Conservation (phyloP, 2,888 invertebrate species). For the Tanypteryx hageni region DNA sequence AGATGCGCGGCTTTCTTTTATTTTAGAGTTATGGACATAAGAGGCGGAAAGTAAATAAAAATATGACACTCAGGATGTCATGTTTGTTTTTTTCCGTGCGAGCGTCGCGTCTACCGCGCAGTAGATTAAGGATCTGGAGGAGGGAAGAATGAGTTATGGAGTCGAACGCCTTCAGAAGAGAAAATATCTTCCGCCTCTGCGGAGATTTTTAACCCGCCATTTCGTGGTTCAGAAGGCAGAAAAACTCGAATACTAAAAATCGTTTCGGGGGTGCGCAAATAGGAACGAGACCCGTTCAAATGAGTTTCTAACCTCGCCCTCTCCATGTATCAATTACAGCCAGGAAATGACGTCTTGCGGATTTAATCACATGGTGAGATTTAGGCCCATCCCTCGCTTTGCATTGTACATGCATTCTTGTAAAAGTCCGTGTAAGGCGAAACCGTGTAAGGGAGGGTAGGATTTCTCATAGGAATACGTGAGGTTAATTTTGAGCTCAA, state of each 20-base stretch:
- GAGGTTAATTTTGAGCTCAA: too few species aligned
- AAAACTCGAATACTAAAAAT: background rate
- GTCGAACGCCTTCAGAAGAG: slow-evolving; percentile 2
- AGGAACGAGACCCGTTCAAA: background rate
- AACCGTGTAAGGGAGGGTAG: too few species aligned
- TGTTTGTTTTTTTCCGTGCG: slow-evolving; percentile 23
- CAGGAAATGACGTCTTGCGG: too few species aligned
- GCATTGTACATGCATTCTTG: too few species aligned
- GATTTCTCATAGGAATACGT: too few species aligned
- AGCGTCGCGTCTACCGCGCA: background rate
- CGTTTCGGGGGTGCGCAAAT: background rate
- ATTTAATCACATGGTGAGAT: too few species aligned
- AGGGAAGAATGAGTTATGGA: slow-evolving; percentile 9
- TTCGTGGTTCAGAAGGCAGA: background rate
- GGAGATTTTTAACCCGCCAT: background rate
- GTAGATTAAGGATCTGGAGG: background rate
- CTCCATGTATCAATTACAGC: too few species aligned
- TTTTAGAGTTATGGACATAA: slow-evolving; percentile 2
- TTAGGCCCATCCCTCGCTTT: too few species aligned
- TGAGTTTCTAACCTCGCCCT: background rate
- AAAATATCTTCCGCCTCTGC: background rate
- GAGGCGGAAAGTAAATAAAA: slow-evolving; percentile 37
- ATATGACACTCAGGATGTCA: slow-evolving; percentile 34
- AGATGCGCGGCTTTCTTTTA: background rate
- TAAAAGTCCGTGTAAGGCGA: too few species aligned